Base-by-base conservation (phyloP, 2,113 vertebrate species). In the Athene cunicularia region DNA sequence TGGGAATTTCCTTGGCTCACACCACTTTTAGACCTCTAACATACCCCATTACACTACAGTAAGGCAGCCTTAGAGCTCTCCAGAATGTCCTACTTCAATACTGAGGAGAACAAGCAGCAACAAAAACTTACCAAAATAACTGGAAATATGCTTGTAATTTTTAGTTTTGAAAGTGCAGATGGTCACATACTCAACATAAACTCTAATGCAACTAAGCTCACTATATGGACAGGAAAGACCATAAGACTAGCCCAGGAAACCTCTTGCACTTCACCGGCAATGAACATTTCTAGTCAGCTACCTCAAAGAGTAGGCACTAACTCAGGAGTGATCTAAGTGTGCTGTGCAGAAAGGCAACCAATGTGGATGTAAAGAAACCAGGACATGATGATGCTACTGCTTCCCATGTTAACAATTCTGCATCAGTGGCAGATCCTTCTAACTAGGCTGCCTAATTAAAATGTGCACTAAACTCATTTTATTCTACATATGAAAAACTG, bases 301-400 rank as follows among this genome's bases (percentile, higher is more conserved):
- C 32, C 24, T 70, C 32, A 68, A 68, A 66, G 16, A 39, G 45
- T 3, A 12, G 24, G 32, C 8, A 39, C 13, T 47, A 85, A 67
- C 20, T 56, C 45, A 84, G 16, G 85, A 50, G 9, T 3, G 7
- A 18, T 6, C 0, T 0, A 73, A 27, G 1, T 24, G 7, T 8
- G 4, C 39, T 27, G 4, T 30, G 32, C 19, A 81, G 37, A 81
- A 88, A 77, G 11, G 18, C 5, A 67, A 41, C 1, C 59, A 60
- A 26, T 9, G 9, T 21, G 21, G 4, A 62, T 50, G 7, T 15
- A 19, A 74, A 82, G 32, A 93, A 58, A 66, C 9, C 24, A 56
- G 27, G 30, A 70, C 32, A n/a, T 2, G 4, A 33, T 5, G 14
- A 63, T 26, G 21, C 15, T 19, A 60, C 5, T 14, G 35, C 15